Percentiles rank a stretch among this genome's conserved stretches.
Evolutionary conservation across 2,797 vertebrate genomes (phyloP).

Genomic region (Delichon dasypus): DNA sequence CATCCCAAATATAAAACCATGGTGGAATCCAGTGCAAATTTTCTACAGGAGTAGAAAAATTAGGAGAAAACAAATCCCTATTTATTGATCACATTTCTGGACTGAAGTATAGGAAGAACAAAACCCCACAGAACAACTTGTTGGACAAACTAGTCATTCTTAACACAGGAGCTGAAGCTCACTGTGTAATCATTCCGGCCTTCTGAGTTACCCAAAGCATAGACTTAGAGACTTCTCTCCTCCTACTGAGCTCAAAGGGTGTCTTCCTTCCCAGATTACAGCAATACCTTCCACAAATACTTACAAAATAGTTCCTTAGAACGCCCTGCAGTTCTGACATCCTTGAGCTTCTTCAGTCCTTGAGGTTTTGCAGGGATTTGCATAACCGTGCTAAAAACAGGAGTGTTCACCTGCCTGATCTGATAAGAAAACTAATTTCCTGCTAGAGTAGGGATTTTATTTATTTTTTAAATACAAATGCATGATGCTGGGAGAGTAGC

Average conservation of each 20-base stretch:
- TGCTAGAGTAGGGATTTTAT: not conserved
- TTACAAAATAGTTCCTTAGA: not conserved
- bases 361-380: not conserved
- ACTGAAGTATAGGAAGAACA: not conserved
- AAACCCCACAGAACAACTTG: not conserved
- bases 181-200: not conserved
- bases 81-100: not conserved
- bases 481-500: not conserved
- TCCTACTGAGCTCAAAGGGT: not conserved
- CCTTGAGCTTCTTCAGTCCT: not conserved
- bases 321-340: not conserved
- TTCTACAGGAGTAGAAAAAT: not conserved
- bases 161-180: not conserved
- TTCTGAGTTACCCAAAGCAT: not conserved
- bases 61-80: not conserved
- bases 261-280: not conserved
- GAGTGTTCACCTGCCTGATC: not conserved
- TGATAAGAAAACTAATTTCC: not conserved
- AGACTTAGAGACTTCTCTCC: not conserved
- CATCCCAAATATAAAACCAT: not conserved
- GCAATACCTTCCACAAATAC: not conserved
- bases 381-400: not conserved
- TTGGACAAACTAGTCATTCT: not conserved
- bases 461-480: not conserved
- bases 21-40: not conserved